These are phyloP conservation scores for Pseudochromis fuscus DNA, from an alignment of 2,797 vertebrate species.

Conservation along the genomic window DNA sequence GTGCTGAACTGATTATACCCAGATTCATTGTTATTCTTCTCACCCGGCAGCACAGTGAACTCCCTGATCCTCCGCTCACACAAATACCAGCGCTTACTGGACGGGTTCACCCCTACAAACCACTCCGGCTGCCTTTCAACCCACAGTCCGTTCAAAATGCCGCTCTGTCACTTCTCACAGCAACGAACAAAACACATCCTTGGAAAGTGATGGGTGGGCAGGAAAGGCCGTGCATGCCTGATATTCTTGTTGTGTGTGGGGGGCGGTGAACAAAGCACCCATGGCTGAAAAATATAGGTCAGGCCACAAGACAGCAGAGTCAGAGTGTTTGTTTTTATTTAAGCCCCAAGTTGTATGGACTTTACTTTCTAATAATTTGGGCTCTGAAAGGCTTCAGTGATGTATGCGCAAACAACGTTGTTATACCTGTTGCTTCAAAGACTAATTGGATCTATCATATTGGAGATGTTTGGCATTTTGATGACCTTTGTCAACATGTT, in stretches of 20 bases:
- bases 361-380: slow-evolving; percentile 1
- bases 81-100: slow-evolving; percentile 62
- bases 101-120: slow-evolving; percentile 40
- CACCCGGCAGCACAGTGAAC: slow-evolving; percentile 52
- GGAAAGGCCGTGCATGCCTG: slow-evolving; percentile 39
- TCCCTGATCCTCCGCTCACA: slow-evolving; percentile 57
- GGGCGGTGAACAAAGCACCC: slow-evolving; percentile 23
- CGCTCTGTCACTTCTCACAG: slow-evolving; percentile 53
- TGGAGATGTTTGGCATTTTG: background rate
- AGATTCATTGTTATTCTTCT: slow-evolving; percentile 76
- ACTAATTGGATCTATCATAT: too few relatives aligned
- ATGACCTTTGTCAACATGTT: background rate
- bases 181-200: slow-evolving; percentile 54
- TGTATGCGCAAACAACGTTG: too few relatives aligned
- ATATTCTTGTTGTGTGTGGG: slow-evolving; percentile 43
- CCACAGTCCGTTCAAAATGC: slow-evolving; percentile 54
- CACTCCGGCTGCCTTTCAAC: slow-evolving; percentile 43
- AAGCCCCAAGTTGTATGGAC: background rate
- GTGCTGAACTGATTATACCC: slow-evolving; percentile 65
- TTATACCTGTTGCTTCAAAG: too few relatives aligned
- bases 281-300: slow-evolving; percentile 49
- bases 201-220: slow-evolving; percentile 60
- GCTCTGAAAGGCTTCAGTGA: background rate
- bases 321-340: background rate
- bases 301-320: slow-evolving; percentile 15